phyloP scores from a whole-genome alignment of 2,888 invertebrate species.

The Erannis defoliaria region DNA sequence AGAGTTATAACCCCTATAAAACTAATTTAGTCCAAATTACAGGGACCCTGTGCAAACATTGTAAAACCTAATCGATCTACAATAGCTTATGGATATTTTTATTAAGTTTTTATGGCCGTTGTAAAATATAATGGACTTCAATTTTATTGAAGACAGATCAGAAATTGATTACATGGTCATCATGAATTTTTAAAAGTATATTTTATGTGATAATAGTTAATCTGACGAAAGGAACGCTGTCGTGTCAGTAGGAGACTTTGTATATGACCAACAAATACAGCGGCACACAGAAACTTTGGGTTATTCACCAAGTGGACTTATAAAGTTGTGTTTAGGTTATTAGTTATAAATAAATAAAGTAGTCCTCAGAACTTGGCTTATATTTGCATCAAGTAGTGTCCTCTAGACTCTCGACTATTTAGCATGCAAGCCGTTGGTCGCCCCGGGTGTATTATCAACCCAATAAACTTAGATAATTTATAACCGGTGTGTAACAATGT shows the following conservation, averaged over 20 bases:
- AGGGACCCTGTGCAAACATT: conserved; percentile 44
- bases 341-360: no score
- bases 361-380: neutral
- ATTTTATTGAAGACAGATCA: neutral
- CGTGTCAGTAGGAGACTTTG: no score
- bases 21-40: conserved; percentile 38
- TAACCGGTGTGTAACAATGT: conserved; percentile 74
- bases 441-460: conserved; percentile 68
- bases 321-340: no score
- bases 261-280: no score
- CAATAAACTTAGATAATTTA: conserved; percentile 74
- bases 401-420: conserved; percentile 45
- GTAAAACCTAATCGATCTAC: conserved; percentile 39
- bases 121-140: conserved; percentile 11
- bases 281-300: neutral
- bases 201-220: no score
- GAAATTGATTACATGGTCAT: neutral
- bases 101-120: conserved; percentile 17
- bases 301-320: no score
- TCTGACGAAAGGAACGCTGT: no score
- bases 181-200: neutral
- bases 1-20: conserved; percentile 28
- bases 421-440: conserved; percentile 51
- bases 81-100: conserved; percentile 22
- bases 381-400: conserved; percentile 3